A percentile compares a stretch with the other conserved stretches of the same genome.
phyloP scores from a whole-genome alignment of 2,888 invertebrate genomes.

The Anoncus sp. region DNA sequence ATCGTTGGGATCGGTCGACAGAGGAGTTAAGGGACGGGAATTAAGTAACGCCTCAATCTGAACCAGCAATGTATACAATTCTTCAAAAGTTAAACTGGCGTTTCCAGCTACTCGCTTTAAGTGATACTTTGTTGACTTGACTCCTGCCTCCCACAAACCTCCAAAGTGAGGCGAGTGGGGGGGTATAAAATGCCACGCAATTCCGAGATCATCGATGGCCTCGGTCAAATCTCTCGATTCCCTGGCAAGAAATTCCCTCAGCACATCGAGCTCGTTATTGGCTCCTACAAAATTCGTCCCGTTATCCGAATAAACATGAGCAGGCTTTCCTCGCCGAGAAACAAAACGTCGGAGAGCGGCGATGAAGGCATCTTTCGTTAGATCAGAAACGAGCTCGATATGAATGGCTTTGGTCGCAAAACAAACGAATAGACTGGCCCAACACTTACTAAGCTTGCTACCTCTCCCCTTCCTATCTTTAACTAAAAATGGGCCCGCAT shows the following conservation, averaged over 20 bases:
- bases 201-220: neutral
- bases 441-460: neutral
- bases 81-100: slow-evolving; percentile 64
- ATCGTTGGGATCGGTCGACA: slow-evolving; percentile 57
- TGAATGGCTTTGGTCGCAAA: slow-evolving; percentile 41
- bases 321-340: neutral
- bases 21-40: slow-evolving; percentile 60
- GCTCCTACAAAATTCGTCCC: slow-evolving; percentile 50
- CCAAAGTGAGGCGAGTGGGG: slow-evolving; percentile 69
- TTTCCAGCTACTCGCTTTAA: slow-evolving; percentile 72
- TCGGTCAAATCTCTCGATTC: neutral
- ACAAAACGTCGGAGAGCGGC: slow-evolving; percentile 24
- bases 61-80: slow-evolving; percentile 59
- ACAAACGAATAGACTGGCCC: slow-evolving; percentile 34
- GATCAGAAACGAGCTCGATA: slow-evolving; percentile 34
- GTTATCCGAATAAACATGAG: slow-evolving; percentile 34
- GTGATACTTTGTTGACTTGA: too few species aligned
- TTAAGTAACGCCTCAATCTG: slow-evolving; percentile 63
- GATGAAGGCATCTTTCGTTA: slow-evolving; percentile 20
- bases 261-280: slow-evolving; percentile 25
- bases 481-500: neutral
- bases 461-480: too few species aligned
- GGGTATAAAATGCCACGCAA: slow-evolving; percentile 25
- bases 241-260: neutral
- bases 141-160: too few species aligned